Conservation (phyloP, 2,113 vertebrate species). For the Connochaetes taurinus region DNA sequence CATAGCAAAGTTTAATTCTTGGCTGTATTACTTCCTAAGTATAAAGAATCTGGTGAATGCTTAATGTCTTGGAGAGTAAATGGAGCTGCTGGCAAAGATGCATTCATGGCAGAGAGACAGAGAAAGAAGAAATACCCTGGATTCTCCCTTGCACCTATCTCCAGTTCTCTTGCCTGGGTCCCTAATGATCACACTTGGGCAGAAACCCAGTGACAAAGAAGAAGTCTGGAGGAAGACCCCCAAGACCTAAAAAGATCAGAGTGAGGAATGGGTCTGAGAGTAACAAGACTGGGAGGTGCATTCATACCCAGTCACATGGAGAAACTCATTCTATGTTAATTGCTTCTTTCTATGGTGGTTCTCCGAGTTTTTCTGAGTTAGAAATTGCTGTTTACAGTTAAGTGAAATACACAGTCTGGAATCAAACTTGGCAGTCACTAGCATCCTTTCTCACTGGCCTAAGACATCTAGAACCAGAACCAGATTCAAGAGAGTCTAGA, state of each 20-base stretch:
- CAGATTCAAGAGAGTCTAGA: not conserved
- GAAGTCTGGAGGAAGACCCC: too few species aligned
- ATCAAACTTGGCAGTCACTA: not conserved
- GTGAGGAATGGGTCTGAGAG: rapidly evolving
- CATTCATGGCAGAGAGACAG: not conserved
- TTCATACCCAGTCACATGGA: not conserved
- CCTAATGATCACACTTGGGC: not conserved
- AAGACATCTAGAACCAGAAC: not conserved
- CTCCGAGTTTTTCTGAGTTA: not conserved
- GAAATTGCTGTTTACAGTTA: not conserved
- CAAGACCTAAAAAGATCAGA: too few species aligned
- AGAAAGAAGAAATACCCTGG: not conserved
- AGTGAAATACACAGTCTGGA: not conserved
- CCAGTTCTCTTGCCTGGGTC: too few species aligned
- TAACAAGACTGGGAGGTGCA: rapidly evolving
- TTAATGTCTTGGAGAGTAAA: not conserved
- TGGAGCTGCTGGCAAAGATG: not conserved
- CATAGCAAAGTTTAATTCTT: not conserved
- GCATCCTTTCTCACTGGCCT: too few species aligned
- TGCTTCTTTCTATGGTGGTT: not conserved
- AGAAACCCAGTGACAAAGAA: not conserved
- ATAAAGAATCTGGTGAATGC: not conserved
- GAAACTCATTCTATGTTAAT: rapidly evolving
- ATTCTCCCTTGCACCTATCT: too few species aligned
- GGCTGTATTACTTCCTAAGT: not conserved